Conservation (phyloP, 2,113 vertebrate species). For the Heterotilapia buettikoferi region DNA sequence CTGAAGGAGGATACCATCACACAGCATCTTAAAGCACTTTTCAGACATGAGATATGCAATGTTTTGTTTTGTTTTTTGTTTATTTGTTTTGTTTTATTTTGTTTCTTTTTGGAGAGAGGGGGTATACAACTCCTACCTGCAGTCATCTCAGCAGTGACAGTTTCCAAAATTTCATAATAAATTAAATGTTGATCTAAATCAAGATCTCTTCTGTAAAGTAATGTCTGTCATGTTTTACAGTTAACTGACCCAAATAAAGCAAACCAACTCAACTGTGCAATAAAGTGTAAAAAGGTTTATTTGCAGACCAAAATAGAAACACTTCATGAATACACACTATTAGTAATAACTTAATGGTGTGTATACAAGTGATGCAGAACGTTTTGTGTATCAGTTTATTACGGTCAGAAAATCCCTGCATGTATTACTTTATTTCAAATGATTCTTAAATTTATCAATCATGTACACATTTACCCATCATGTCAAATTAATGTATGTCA, state of each 20-base stretch:
- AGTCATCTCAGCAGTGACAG: too few species aligned
- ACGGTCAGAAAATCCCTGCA: not conserved
- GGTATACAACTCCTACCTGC: too few species aligned
- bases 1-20: too few species aligned
- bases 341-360: not conserved
- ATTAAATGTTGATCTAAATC: too few species aligned
- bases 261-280: not conserved
- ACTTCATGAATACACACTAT: not conserved
- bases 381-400: not conserved
- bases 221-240: not conserved
- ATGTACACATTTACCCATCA: not conserved
- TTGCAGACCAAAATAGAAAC: not conserved
- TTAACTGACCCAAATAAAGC: not conserved
- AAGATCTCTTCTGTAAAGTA: not conserved
- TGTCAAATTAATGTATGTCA: not conserved
- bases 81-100: too few species aligned
- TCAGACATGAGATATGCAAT: too few species aligned
- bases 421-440: not conserved
- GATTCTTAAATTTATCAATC: not conserved
- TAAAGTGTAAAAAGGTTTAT: not conserved
- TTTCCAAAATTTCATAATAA: too few species aligned
- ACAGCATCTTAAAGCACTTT: too few species aligned
- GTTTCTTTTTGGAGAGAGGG: too few species aligned
- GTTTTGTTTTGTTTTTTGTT: too few species aligned
- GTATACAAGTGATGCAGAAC: not conserved